Evolutionary conservation across 2,797 vertebrate species (phyloP), one percentile per base, ranked within the genome.

Genomic region (Protosalanx chinensis): DNA sequence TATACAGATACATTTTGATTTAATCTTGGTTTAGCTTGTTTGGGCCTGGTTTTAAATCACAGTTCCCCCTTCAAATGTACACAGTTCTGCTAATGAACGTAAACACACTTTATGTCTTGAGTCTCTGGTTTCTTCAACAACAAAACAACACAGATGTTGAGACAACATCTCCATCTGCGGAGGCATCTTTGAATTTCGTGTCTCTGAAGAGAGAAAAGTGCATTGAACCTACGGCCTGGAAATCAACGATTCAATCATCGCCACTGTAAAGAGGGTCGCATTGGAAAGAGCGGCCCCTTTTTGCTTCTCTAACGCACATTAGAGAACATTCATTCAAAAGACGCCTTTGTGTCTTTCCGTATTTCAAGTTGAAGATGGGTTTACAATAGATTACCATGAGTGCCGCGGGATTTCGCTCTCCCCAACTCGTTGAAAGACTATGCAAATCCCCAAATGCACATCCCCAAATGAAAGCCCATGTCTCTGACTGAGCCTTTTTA

Each of bases 291-390:
- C 81, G 69, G 8, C 27, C 64, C 65, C 82, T 78, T 83, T 87
- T 73, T 66, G 23, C 8, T n/a, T 76, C 82, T 78, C 74, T 75
- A 51, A 81, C 84, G 84, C 66, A 86, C 84, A 78, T 85, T 76
- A 37, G 78, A 70, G 79, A 70, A 35, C 27, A 1, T 2, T 56
- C 0, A 46, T 69, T 83, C 29, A 79, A 85, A 84, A 80, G 82
- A 76, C 70, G 73, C 76, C 82, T 85, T 58, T 82, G 62, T 64
- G 33, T 86, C 83, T 57, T 3, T 57, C 58, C 53, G 32, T 62
- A 77, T 81, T 84, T 78, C 68, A 80, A 84, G 78, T 80, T 27
- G 64, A 72, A 73, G 72, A 62, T 67, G 79, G 68, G 76, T 80
- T 85, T 75, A 84, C 82, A 86, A 82, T 77, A 74, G 79, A 76